Conservation (phyloP, 2,113 vertebrate genomes). For the Pyxicephalus adspersus region DNA sequence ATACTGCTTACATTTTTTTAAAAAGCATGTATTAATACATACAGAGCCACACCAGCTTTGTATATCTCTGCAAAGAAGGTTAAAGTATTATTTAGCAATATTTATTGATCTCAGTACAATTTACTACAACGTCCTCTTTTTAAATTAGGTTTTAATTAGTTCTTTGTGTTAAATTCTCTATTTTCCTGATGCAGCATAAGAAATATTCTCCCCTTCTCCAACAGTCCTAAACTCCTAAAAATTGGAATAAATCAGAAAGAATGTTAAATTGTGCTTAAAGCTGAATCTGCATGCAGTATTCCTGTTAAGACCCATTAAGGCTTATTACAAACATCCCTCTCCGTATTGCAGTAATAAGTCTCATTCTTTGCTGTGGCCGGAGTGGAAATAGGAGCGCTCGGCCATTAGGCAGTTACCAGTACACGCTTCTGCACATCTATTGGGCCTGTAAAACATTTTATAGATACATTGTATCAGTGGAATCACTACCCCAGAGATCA, state of each 20-base stretch:
- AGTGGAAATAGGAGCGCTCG: slow-evolving; percentile 21
- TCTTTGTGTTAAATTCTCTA: too few species aligned
- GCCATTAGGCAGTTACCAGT: slow-evolving; percentile 44
- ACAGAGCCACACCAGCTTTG: too few species aligned
- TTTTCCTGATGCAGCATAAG: too few species aligned
- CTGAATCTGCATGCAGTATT: slow-evolving; percentile 24
- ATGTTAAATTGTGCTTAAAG: not conserved
- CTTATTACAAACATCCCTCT: slow-evolving; percentile 35
- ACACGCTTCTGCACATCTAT: slow-evolving; percentile 40
- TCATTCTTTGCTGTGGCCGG: slow-evolving; percentile 12
- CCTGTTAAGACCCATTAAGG: slow-evolving; percentile 5
- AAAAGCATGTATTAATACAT: too few species aligned
- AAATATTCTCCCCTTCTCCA: too few species aligned
- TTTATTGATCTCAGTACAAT: too few species aligned
- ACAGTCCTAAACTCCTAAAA: not conserved
- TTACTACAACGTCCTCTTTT: too few species aligned
- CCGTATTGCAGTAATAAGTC: slow-evolving; percentile 34
- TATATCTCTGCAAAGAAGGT: too few species aligned
- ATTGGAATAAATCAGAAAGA: not conserved
- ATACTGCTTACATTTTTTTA: too few species aligned
- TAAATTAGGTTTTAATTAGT: too few species aligned
- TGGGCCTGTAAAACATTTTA: slow-evolving; percentile 43
- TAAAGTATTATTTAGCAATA: too few species aligned
- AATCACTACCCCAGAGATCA: slow-evolving; percentile 55
- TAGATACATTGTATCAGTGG: slow-evolving; percentile 43